Evolutionary conservation across 1,140 invertebrate species (phyloP), one percentile per base, ranked within the genome.

Genomic region (Hyposmocoma kahamanoa): DNA sequence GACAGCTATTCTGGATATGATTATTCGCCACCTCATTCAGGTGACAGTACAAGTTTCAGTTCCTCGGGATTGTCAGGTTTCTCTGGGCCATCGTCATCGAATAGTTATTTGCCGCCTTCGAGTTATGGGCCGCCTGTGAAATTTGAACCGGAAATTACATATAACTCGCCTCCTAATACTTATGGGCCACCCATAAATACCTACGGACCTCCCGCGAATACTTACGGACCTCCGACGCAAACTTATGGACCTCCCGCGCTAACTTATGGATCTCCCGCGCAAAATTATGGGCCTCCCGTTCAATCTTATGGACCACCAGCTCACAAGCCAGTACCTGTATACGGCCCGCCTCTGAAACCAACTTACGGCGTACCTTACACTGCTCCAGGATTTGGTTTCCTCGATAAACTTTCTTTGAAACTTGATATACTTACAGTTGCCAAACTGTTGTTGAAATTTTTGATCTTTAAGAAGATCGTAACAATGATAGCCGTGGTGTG

Each of bases 381-480:
- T 17, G 9, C 19, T n/a, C 77, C 85, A 1, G 88, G 87, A 6
- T 56, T 81, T 0, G 68, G 77, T 17, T 84, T 90, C 36, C 72
- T 90, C 1, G 88, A 89, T 21, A 90, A 91, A 53, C 67, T 92
- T 0, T 87, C 90, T 8, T 84, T 91, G 4, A 93, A 93, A 80
- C 61, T 93, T n/a, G 91, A 91, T 62, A 86, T 92, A 3, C 85
- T 92, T 32, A 92, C 92, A 0, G 60, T 93, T n/a, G 91, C 91
- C 0, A 94, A 93, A 72, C 89, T 93, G 32, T 48, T 93, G 32
- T 68, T 94, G 8, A 93, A 94, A 67, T 62, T 94, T 5, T 79
- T 93, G 1, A 91, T 94, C 52, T 93, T 94, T 59, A 93, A 94
- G 70, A 91, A 94, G 75, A 90, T 93, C 41, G 90, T 94, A 13